Percentiles rank a stretch among this genome's conserved stretches.
Conservation (phyloP, 1,140 invertebrate species). For the Laupala kohalensis region DNA sequence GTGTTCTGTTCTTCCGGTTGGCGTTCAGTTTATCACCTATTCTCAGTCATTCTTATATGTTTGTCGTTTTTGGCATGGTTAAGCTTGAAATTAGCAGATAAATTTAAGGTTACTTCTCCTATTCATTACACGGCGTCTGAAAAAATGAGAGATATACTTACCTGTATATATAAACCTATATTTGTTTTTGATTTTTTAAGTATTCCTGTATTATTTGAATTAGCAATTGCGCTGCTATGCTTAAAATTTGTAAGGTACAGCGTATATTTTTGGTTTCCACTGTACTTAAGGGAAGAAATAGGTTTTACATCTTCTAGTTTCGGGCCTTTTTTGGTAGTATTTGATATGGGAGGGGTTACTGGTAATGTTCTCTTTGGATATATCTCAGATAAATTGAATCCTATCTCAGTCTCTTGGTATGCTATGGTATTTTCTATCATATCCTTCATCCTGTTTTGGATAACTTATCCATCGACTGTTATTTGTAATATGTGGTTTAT, state of each 20-base stretch:
- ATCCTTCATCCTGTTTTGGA: conserved; percentile 28
- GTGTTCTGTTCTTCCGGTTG: conserved; percentile 32
- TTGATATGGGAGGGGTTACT: conserved; percentile 38
- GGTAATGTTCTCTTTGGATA: conserved; percentile 34
- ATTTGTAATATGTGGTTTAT: conserved; percentile 31
- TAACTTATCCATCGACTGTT: conserved; percentile 31
- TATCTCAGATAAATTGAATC: conserved; percentile 26
- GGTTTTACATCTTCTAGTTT: conserved; percentile 31
- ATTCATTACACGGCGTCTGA: conserved; percentile 22
- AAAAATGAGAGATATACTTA: conserved; percentile 3
- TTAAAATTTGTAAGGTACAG: conserved; percentile 39
- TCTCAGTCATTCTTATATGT: conserved; percentile 28
- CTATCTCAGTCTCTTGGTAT: conserved; percentile 29
- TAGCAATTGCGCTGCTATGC: conserved; percentile 34
- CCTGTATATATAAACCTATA: too few relatives aligned
- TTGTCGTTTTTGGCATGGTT: conserved; percentile 28
- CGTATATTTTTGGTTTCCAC: conserved; percentile 40
- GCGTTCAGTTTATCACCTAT: conserved; percentile 29
- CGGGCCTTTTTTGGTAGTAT: conserved; percentile 35
- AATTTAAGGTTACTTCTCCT: conserved; percentile 27
- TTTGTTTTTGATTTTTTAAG: conserved; percentile 20
- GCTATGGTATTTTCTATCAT: conserved; percentile 27
- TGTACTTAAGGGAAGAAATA: conserved; percentile 34
- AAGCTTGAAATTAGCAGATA: conserved; percentile 27
- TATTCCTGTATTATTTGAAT: conserved; percentile 31